Evolutionary conservation across 1,140 invertebrate species (phyloP).

Genomic region (Hyposmocoma kahamanoa): DNA sequence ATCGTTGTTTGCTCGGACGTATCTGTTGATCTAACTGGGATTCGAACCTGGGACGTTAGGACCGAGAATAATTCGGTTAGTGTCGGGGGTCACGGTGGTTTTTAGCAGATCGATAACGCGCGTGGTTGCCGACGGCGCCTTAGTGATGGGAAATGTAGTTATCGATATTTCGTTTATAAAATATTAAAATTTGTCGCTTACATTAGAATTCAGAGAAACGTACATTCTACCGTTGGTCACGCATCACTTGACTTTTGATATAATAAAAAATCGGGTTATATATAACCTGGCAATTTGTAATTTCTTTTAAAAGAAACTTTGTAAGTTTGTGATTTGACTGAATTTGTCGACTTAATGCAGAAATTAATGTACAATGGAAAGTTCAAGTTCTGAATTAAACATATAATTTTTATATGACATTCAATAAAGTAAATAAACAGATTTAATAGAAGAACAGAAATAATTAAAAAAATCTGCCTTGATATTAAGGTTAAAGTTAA

Average conservation of each 20-base stretch:
- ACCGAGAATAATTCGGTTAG: slow-evolving; percentile 65
- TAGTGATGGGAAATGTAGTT: slow-evolving; percentile 31
- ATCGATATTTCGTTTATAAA: not conserved
- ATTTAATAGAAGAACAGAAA: too few species aligned
- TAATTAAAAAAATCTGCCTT: not conserved
- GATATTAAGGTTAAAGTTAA: not conserved
- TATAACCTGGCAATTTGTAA: too few species aligned
- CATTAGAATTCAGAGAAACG: not conserved
- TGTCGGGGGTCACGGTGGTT: slow-evolving; percentile 60
- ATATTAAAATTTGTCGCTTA: not conserved
- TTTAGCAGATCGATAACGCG: slow-evolving; percentile 57
- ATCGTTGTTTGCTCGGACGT: not conserved
- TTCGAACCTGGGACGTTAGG: slow-evolving; percentile 27
- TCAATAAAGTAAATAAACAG: too few species aligned
- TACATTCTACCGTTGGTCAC: too few species aligned
- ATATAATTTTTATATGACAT: too few species aligned
- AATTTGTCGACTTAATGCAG: too few species aligned
- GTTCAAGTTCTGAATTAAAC: too few species aligned
- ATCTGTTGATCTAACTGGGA: slow-evolving; percentile 22
- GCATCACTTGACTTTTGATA: too few species aligned
- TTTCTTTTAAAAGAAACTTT: too few species aligned
- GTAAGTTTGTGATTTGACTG: too few species aligned
- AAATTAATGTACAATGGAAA: too few species aligned
- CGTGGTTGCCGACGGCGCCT: slow-evolving; percentile 55
- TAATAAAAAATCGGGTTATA: too few species aligned